phyloP scores from a whole-genome alignment of 1,140 invertebrate genomes.

The Drosophila miranda region DNA sequence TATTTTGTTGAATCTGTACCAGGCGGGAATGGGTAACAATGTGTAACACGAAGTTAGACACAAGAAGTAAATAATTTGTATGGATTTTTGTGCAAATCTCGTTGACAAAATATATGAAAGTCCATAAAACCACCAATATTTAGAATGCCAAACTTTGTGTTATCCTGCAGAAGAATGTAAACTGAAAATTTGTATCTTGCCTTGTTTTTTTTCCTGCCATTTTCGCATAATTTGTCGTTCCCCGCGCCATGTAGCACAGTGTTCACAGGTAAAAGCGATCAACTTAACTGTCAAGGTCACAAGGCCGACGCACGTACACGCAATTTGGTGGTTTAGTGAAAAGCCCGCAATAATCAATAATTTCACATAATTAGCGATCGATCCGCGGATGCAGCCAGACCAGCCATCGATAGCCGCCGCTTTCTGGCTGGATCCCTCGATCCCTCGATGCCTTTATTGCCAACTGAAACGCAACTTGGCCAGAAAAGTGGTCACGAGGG shows the following conservation, averaged over 20 bases:
- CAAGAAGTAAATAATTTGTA: too few species aligned
- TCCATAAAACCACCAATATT: too few species aligned
- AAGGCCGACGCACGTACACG: conserved; percentile 59
- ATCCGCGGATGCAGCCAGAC: conserved; percentile 19
- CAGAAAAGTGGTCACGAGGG: not conserved
- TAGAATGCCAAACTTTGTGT: too few species aligned
- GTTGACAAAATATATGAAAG: too few species aligned
- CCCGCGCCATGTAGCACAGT: not conserved
- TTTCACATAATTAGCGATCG: conserved; percentile 70
- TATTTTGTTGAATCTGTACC: not conserved
- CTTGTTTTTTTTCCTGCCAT: not conserved
- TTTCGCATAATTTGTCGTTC: not conserved
- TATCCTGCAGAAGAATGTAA: too few species aligned
- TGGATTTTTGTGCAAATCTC: too few species aligned
- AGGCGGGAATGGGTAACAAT: too few species aligned
- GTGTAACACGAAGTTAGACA: too few species aligned
- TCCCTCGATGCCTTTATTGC: conserved; percentile 51
- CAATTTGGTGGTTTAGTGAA: conserved; percentile 74
- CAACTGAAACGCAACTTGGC: conserved; percentile 58
- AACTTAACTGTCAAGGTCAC: conserved; percentile 64
- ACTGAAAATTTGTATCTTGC: too few species aligned
- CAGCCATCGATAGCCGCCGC: conserved; percentile 2
- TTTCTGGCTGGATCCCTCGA: not conserved
- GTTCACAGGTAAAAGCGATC: conserved; percentile 13
- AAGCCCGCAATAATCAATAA: conserved; percentile 74